Evolutionary conservation across 2,797 vertebrate species (phyloP).

Genomic region (Pipistrellus pipistrellus): DNA sequence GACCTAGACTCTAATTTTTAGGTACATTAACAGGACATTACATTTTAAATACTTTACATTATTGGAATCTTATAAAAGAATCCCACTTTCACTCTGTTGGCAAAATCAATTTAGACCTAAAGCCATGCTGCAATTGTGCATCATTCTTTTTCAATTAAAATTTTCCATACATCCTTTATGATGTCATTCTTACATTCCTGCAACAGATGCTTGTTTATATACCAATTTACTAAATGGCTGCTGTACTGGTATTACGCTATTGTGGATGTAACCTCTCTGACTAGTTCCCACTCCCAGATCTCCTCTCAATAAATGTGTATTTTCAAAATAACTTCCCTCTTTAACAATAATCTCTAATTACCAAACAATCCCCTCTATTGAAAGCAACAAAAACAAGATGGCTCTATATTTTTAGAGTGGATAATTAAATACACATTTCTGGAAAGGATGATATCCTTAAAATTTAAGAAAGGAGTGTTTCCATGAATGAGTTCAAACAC

Average conservation of each 20-base stretch:
- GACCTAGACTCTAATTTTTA: conserved; percentile 89
- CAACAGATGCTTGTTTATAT: conserved; percentile 91
- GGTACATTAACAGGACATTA: conserved; percentile 91
- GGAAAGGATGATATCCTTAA: conserved; percentile 60
- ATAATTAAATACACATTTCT: conserved; percentile 70
- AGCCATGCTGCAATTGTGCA: conserved; percentile 88
- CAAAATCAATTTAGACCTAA: conserved; percentile 90
- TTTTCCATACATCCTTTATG: conserved; percentile 91
- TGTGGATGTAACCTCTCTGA: conserved; percentile 85
- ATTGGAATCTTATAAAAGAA: conserved; percentile 88
- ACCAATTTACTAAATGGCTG: conserved; percentile 89
- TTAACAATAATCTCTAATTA: conserved; percentile 76
- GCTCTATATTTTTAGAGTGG: conserved; percentile 35
- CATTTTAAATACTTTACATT: conserved; percentile 91
- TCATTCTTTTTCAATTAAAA: conserved; percentile 91
- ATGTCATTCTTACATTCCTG: conserved; percentile 90
- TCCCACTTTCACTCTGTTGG: conserved; percentile 87
- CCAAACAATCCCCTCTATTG: neutral
- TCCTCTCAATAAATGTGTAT: conserved; percentile 74
- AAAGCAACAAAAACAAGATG: conserved; percentile 55
- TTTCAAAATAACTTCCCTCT: conserved; percentile 83
- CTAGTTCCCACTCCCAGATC: conserved; percentile 77
- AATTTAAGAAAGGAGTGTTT: conserved; percentile 55
- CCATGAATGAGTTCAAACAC: conserved; percentile 38
- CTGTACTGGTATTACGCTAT: conserved; percentile 84